Percentiles rank a stretch among this genome's conserved stretches.
phyloP scores from a whole-genome alignment of 2,888 invertebrate species.

The Drosophila tripunctata region DNA sequence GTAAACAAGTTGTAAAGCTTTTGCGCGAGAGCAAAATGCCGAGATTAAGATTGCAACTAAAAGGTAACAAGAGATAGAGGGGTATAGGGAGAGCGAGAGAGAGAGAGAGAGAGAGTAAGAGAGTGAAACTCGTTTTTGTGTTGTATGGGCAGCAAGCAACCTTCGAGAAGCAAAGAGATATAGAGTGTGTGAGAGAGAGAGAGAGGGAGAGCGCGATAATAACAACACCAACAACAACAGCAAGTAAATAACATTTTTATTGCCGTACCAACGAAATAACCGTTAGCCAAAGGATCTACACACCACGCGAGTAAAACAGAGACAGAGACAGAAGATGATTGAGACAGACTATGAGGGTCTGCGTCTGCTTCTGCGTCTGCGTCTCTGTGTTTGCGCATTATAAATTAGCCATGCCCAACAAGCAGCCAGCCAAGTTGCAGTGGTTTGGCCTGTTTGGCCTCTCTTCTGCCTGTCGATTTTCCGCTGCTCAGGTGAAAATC shows the following conservation, averaged over 20 bases:
- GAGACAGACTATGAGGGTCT: neutral
- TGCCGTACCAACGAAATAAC: constrained; percentile 45
- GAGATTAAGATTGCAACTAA: neutral
- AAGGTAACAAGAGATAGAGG: constrained; percentile 1
- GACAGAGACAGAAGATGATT: neutral
- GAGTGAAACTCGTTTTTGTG: constrained; percentile 27
- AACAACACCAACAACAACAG: constrained; percentile 27
- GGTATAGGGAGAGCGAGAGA: constrained; percentile 10
- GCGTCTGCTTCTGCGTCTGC: no score
- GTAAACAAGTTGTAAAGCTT: constrained; percentile 47
- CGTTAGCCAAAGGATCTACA: constrained; percentile 63
- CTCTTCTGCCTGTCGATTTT: constrained; percentile 37
- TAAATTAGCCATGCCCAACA: constrained; percentile 49
- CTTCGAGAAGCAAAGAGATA: constrained; percentile 20
- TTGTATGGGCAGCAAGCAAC: constrained; percentile 23
- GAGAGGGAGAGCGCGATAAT: neutral
- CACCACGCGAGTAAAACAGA: constrained; percentile 3
- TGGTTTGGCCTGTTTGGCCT: constrained; percentile 69
- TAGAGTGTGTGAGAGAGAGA: neutral
- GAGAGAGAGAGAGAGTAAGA: neutral
- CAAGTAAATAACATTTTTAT: constrained; percentile 53
- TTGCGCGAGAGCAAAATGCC: constrained; percentile 20
- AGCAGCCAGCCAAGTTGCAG: constrained; percentile 41
- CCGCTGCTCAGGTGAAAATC: constrained; percentile 49
- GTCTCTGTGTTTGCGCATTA: constrained; percentile 28